Conservation (phyloP, 1,140 invertebrate species). For the Archivesica marissinica region DNA sequence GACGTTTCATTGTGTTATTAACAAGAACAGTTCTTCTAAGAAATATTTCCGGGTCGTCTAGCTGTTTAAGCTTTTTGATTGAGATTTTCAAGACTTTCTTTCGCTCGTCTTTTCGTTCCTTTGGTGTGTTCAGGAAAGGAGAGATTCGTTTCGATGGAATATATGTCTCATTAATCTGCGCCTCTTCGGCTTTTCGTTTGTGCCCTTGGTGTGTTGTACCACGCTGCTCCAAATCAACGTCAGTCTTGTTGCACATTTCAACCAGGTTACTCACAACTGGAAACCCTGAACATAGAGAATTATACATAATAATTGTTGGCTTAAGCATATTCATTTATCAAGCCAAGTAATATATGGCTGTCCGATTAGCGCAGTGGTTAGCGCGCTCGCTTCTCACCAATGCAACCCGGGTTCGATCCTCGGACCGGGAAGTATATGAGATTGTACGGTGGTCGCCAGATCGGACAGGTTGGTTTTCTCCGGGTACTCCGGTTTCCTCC, state of each 20-base stretch:
- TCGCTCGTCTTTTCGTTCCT: conserved; percentile 88
- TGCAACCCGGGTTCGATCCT: too few species aligned
- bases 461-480: too few species aligned
- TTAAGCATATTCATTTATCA: too few species aligned
- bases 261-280: background rate
- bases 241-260: conserved; percentile 28
- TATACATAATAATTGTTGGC: too few species aligned
- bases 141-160: conserved; percentile 60
- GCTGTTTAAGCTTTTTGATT: conserved; percentile 92
- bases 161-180: background rate
- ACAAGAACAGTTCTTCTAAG: conserved; percentile 93
- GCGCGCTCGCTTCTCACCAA: too few species aligned
- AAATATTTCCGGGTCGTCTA: conserved; percentile 94
- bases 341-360: too few species aligned
- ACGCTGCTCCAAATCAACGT: background rate
- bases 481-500: too few species aligned
- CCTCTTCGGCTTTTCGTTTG: conserved; percentile 22
- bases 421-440: too few species aligned
- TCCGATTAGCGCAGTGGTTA: too few species aligned
- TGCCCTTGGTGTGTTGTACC: background rate
- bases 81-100: conserved; percentile 92
- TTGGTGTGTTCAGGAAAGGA: conserved; percentile 75
- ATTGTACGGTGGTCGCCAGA: too few species aligned
- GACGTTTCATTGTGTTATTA: conserved; percentile 94
- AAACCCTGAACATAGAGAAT: background rate